Evolutionary conservation across 2,888 invertebrate genomes (phyloP), one percentile per base, ranked within the genome.

Genomic region (Malthinus seriepunctatus): DNA sequence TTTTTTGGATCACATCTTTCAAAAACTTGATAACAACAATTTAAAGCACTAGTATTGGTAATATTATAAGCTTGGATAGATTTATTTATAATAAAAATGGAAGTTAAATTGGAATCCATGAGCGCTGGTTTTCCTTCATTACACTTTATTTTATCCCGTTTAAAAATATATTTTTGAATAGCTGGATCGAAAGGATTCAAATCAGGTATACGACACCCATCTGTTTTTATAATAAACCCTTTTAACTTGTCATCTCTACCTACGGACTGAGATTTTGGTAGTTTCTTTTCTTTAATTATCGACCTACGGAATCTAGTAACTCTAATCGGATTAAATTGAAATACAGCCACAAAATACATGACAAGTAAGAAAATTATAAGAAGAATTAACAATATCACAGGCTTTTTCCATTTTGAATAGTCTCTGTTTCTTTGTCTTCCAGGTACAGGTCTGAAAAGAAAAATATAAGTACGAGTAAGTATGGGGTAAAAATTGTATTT

Each of bases 181-280:
- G 78, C 76, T 4, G 80, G 75, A 70, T 88, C 87, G 64, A 84
- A 84, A 0, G 88, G 84, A 63, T 84, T 80, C 67, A 89, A 76
- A 1, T 82, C 82, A 0, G 88, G 87, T 64, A 90, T 88, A 8
- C 84, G 84, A 71, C 89, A 89, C 14, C 89, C 89, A 56, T 81
- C 78, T 7, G 86, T 88, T 69, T 83, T 81, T 49, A 89, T 64
- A 8, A 74, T 51, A 51, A 71, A 73, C 2, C 72, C 71, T 35
- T 66, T 64, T 7, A 64, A 15, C 12, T 37, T 44, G 37, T 45
- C 35, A 11, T 12, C 34, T 33, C 44, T 42, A 11, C 46, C 59
- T 11, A 46, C 5, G 23, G 51, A 56, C 12, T 45, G 38, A 4
- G 59, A 45, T 32, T 31, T 14, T 7, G 55, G 51, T 3, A 48